A percentile compares a stretch with the other conserved stretches of the same genome.
Conservation (phyloP, 64 coral and sea anemone species). For the Actinia tenebrosa region DNA sequence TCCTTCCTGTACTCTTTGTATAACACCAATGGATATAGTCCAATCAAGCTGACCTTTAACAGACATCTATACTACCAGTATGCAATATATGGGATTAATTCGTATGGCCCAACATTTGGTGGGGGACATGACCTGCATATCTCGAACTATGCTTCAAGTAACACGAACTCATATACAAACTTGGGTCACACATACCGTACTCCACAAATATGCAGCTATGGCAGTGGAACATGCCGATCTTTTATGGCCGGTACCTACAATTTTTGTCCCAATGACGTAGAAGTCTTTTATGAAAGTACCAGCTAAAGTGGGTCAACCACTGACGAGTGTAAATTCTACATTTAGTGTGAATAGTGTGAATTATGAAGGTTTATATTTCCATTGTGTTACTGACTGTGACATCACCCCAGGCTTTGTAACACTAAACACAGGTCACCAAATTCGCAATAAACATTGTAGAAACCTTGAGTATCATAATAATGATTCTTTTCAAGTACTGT, state of each 20-base stretch:
- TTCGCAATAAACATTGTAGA: too few species aligned
- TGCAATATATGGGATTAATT: not conserved
- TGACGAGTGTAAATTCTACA: too few species aligned
- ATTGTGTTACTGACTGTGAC: too few species aligned
- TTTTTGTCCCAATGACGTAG: slow-evolving; percentile 1
- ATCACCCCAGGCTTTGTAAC: too few species aligned
- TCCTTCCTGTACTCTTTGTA: slow-evolving; percentile 24
- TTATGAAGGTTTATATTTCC: too few species aligned
- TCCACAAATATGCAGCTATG: not conserved
- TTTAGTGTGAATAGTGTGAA: too few species aligned
- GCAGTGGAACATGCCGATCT: not conserved
- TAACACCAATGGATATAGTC: slow-evolving; percentile 21
- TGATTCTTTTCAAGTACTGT: too few species aligned
- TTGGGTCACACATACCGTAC: not conserved
- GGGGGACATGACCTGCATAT: slow-evolving; percentile 6
- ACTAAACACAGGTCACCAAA: too few species aligned
- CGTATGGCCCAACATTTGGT: slow-evolving; percentile 36
- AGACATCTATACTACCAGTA: not conserved
- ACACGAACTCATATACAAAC: not conserved
- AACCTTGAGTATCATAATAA: too few species aligned
- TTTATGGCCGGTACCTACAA: not conserved
- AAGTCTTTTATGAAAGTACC: slow-evolving; percentile 40
- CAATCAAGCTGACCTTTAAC: not conserved
- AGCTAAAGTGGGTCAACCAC: not conserved
- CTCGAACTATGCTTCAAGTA: not conserved